These are phyloP conservation scores for Psophia crepitans DNA, from an alignment of 2,113 vertebrate species.

Conservation along the genomic window DNA sequence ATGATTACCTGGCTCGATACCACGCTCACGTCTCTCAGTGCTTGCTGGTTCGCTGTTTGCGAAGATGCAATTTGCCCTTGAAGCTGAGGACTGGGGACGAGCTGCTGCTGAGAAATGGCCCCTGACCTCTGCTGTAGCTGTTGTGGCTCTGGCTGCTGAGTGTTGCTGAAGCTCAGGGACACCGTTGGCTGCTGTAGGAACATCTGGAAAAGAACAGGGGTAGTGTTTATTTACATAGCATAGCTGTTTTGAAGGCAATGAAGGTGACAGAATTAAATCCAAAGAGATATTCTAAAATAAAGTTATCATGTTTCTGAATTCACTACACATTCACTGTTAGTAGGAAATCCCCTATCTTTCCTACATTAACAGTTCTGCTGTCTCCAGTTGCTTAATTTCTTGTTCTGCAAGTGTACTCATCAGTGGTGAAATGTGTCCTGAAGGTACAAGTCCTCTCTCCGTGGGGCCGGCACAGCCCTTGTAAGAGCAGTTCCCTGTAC, in stretches of 20 bases:
- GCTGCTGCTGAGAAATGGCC: conserved; percentile 60
- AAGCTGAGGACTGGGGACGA: conserved; percentile 59
- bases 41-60: conserved; percentile 65
- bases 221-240: neutral
- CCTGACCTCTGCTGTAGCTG: conserved; percentile 63
- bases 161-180: conserved; percentile 70
- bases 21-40: conserved; percentile 64
- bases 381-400: neutral
- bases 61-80: conserved; percentile 62
- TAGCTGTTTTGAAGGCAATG: neutral
- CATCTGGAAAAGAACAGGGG: conserved; percentile 66
- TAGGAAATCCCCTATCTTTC: neutral
- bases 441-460: neutral
- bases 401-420: neutral
- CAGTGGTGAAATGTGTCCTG: neutral
- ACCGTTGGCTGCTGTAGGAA: conserved; percentile 71
- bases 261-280: neutral
- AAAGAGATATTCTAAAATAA: neutral
- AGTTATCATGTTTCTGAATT: neutral
- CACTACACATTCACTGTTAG: neutral
- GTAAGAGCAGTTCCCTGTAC: neutral
- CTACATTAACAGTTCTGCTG: neutral
- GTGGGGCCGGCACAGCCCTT: neutral
- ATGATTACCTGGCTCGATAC: conserved; percentile 62
- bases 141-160: conserved; percentile 58